Percentiles rank a stretch among this genome's conserved stretches.
phyloP scores from a whole-genome alignment of 2,888 invertebrate genomes.

The Aradus depressus region DNA sequence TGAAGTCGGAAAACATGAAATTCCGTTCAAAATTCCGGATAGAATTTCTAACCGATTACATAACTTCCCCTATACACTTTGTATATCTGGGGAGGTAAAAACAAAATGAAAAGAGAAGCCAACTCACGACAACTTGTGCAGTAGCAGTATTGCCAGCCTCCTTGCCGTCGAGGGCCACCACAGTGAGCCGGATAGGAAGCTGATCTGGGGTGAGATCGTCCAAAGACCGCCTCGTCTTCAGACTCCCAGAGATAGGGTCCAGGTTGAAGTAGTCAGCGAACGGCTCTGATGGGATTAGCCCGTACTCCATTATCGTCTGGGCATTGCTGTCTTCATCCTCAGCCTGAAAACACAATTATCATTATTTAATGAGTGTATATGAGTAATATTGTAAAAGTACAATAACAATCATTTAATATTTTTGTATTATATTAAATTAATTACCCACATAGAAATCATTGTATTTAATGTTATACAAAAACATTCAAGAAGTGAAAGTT shows the following conservation, averaged over 20 bases:
- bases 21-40: too few species aligned
- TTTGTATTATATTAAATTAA: background rate
- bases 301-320: constrained; percentile 67
- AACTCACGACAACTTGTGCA: constrained; percentile 52
- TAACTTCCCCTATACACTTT: too few species aligned
- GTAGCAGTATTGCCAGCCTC: constrained; percentile 46
- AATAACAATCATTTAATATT: background rate
- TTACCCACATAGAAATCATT: background rate
- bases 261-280: constrained; percentile 56
- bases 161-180: constrained; percentile 56
- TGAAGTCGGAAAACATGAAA: too few species aligned
- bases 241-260: constrained; percentile 60
- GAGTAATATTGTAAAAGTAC: constrained; percentile 3
- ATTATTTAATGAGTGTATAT: too few species aligned
- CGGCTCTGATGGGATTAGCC: constrained; percentile 38
- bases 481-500: too few species aligned
- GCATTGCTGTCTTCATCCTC: constrained; percentile 76
- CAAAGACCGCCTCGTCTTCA: constrained; percentile 62
- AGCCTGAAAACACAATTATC: constrained; percentile 46
- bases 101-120: background rate
- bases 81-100: too few species aligned
- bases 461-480: too few species aligned
- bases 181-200: constrained; percentile 62
- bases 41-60: too few species aligned
- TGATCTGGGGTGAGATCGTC: constrained; percentile 50